These are phyloP conservation scores for Phataginus tricuspis DNA, from an alignment of 2,797 vertebrate species.

Conservation along the genomic window DNA sequence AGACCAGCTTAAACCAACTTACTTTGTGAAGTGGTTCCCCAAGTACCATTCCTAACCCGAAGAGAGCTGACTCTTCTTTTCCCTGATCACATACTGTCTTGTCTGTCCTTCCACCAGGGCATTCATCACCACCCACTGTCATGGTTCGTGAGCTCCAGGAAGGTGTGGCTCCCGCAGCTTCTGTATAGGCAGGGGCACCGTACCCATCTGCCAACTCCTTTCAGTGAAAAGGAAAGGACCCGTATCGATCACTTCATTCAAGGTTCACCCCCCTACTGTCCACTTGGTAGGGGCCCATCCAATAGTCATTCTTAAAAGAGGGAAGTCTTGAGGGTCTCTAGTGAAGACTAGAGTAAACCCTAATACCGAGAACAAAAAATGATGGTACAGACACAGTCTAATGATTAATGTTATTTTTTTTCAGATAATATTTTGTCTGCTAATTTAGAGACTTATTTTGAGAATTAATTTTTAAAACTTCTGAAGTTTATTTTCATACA, in stretches of 20 bases:
- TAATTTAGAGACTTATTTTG: neutral
- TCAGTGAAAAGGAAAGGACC: neutral
- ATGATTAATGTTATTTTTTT: neutral
- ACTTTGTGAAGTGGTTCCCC: conserved; percentile 14
- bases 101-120: neutral
- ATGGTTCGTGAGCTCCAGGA: neutral
- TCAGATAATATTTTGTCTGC: conserved; percentile 8
- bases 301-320: neutral
- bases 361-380: neutral
- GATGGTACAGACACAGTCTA: neutral
- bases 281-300: neutral
- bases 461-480: conserved; percentile 29
- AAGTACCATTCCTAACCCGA: neutral
- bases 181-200: neutral
- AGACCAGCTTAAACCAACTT: neutral
- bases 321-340: neutral
- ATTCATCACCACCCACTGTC: neutral
- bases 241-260: neutral
- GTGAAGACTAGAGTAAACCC: neutral
- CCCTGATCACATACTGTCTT: neutral
- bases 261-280: neutral
- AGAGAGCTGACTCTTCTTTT: neutral
- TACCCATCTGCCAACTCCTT: neutral
- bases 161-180: neutral
- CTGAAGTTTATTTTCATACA: conserved; percentile 29